A percentile compares a stretch with the other conserved stretches of the same genome.
phyloP scores from a whole-genome alignment of 2,888 invertebrate species.

The Andrena fulva region DNA sequence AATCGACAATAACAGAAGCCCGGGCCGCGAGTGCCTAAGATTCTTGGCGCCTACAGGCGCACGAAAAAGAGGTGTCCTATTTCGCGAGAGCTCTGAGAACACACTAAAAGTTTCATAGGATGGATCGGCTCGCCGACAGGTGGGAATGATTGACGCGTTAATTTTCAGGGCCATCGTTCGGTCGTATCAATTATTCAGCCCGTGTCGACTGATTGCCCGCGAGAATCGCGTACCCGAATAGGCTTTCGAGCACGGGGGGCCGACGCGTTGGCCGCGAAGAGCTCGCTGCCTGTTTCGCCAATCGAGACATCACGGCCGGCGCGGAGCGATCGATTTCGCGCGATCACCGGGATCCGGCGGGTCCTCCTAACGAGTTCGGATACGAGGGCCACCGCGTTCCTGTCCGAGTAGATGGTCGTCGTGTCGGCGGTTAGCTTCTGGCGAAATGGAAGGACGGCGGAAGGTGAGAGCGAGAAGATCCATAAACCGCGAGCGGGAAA shows the following conservation, averaged over 20 bases:
- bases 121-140: neutral
- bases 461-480: constrained; percentile 53
- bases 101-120: constrained; percentile 2
- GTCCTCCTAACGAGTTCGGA: constrained; percentile 54
- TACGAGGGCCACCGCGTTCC: constrained; percentile 68
- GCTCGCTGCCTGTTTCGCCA: neutral
- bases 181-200: constrained; percentile 6
- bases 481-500: constrained; percentile 12
- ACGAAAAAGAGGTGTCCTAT: too few species aligned
- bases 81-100: neutral
- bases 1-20: too few species aligned
- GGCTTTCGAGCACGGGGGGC: neutral
- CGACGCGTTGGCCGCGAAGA: neutral
- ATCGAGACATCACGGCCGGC: constrained; percentile 15
- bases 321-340: constrained; percentile 47
- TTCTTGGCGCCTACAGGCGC: too few species aligned
- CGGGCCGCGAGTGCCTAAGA: too few species aligned
- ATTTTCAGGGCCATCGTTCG: neutral
- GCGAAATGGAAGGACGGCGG: constrained; percentile 60
- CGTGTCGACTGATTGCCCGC: constrained; percentile 14
- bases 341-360: constrained; percentile 35
- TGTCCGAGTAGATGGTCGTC: constrained; percentile 51
- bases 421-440: constrained; percentile 60
- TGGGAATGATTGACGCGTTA: neutral
- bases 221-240: neutral